Evolutionary conservation across 2,113 vertebrate species (phyloP).

Genomic region (Bubo bubo): DNA sequence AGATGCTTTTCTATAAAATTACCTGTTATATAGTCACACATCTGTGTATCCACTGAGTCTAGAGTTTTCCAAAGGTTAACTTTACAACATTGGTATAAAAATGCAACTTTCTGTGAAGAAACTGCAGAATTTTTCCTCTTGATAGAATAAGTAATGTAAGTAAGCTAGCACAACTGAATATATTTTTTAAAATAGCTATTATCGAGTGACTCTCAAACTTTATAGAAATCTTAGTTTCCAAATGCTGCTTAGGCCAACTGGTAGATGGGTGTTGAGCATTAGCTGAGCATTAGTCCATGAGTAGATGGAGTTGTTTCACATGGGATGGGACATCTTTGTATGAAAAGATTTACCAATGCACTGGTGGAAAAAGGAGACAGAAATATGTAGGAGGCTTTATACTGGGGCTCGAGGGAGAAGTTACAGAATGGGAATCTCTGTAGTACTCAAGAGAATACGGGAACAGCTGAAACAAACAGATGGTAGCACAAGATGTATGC

Average conservation of each 20-base stretch:
- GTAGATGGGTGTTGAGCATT: fast-evolving
- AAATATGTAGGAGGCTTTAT: background rate
- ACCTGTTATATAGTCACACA: background rate
- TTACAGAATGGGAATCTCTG: background rate
- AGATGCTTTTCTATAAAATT: background rate
- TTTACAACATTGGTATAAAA: background rate
- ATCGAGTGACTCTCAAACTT: background rate
- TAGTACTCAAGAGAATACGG: background rate
- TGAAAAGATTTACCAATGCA: background rate
- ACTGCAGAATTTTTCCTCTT: background rate
- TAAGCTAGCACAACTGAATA: background rate
- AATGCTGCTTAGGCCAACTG: background rate
- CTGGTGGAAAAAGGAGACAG: background rate
- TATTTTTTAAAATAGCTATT: background rate
- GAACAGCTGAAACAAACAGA: background rate
- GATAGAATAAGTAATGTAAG: background rate
- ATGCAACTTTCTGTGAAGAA: background rate
- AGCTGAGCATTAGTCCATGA: background rate
- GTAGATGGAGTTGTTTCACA: background rate
- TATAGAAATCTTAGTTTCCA: background rate
- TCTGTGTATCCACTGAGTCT: background rate
- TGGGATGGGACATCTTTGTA: background rate
- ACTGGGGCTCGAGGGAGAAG: background rate
- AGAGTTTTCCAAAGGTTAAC: background rate
- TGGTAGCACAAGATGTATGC: background rate